Evolutionary conservation across 2,888 invertebrate genomes (phyloP).

Genomic region (Neria commutata): DNA sequence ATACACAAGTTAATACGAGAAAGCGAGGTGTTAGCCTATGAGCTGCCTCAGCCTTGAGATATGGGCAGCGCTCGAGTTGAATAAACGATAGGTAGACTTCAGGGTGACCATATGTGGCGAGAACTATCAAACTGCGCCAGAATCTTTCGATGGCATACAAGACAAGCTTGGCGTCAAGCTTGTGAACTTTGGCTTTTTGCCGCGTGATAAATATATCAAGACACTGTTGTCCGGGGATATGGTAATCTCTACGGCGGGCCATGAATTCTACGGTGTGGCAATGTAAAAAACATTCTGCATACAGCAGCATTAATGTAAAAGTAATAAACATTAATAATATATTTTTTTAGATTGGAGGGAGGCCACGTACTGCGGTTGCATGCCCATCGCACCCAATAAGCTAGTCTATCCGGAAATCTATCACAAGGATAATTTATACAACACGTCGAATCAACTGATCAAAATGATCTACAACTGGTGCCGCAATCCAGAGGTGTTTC

Average conservation of each 20-base stretch:
- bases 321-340: no score
- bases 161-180: constrained; percentile 63
- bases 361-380: constrained; percentile 72
- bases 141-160: constrained; percentile 66
- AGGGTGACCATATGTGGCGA: constrained; percentile 69
- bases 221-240: constrained; percentile 68
- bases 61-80: constrained; percentile 62
- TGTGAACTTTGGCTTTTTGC: constrained; percentile 67
- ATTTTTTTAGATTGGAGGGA: constrained; percentile 64
- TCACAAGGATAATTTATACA: constrained; percentile 68
- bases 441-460: constrained; percentile 66
- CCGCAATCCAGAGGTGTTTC: constrained; percentile 62
- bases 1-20: no score
- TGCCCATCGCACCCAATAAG: constrained; percentile 71
- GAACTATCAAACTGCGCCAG: constrained; percentile 67
- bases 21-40: no score
- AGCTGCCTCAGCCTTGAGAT: no score
- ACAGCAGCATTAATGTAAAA: background rate
- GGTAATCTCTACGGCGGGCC: constrained; percentile 74
- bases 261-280: constrained; percentile 79
- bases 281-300: constrained; percentile 65
- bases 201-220: constrained; percentile 67
- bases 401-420: constrained; percentile 78
- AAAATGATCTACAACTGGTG: constrained; percentile 65
- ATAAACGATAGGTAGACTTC: constrained; percentile 66